Conservation (phyloP, 2,797 vertebrate species). For the Coreius guichenoti region DNA sequence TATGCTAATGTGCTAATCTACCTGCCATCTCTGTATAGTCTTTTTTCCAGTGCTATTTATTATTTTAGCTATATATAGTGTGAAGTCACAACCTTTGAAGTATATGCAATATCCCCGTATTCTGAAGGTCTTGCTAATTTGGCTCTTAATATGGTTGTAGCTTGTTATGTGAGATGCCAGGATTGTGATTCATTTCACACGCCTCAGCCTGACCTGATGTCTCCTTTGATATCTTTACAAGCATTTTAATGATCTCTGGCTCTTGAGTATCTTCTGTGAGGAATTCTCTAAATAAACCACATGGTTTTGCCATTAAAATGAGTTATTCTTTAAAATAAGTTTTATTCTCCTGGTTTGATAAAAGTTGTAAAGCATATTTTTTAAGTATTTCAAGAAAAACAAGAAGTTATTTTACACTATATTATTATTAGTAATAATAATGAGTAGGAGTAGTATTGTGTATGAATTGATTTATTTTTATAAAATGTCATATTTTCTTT, state of each 20-base stretch:
- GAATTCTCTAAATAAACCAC: constrained; percentile 23
- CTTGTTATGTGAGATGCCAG: constrained; percentile 28
- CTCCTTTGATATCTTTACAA: constrained; percentile 41
- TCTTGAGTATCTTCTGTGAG: neutral
- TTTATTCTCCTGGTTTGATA: neutral
- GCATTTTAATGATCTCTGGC: constrained; percentile 42
- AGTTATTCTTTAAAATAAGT: neutral
- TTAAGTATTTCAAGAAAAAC: neutral
- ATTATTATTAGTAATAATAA: neutral
- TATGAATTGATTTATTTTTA: neutral
- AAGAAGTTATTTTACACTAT: neutral
- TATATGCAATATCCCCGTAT: neutral
- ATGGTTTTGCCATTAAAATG: constrained; percentile 8
- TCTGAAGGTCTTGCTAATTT: constrained; percentile 36
- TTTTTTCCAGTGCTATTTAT: constrained; percentile 24
- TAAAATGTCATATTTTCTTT: too few relatives aligned
- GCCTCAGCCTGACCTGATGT: constrained; percentile 14
- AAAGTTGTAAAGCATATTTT: neutral
- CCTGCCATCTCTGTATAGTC: constrained; percentile 22
- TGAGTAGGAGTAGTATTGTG: neutral
- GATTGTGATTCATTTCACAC: constrained; percentile 17
- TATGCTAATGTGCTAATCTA: constrained; percentile 38
- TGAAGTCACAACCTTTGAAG: constrained; percentile 42
- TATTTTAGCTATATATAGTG: constrained; percentile 13
- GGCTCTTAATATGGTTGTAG: constrained; percentile 28